Evolutionary conservation across 2,888 invertebrate species (phyloP).

Genomic region (Azorinus chamasolen): DNA sequence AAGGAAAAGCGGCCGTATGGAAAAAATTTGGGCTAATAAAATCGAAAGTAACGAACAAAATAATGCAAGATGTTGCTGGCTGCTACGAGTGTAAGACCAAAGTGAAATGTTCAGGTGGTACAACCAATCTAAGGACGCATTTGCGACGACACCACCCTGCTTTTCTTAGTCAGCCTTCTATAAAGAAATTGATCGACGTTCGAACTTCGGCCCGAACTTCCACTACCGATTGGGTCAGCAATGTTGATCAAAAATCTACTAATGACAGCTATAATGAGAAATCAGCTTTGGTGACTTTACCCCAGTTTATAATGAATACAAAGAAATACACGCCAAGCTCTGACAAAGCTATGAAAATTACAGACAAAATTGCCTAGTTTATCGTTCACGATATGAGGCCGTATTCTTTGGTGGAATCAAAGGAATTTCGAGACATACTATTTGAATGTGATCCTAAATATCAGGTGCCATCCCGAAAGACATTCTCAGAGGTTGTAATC

Average conservation of each 20-base stretch:
- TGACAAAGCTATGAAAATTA: constrained; percentile 1
- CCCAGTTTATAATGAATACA: not conserved
- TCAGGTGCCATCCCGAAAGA: constrained; percentile 9
- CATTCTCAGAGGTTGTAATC: constrained; percentile 12
- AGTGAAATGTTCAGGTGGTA: not conserved
- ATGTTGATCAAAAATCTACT: too few relatives aligned
- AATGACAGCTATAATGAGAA: too few relatives aligned
- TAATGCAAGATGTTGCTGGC: too few relatives aligned
- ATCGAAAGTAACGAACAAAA: too few relatives aligned
- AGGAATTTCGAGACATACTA: constrained; percentile 12
- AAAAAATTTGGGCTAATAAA: too few relatives aligned
- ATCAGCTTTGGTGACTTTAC: too few relatives aligned
- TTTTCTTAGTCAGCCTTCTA: not conserved
- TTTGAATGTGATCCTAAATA: constrained; percentile 14
- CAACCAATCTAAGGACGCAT: not conserved
- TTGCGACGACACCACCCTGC: not conserved
- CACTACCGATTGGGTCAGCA: too few relatives aligned
- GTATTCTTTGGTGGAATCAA: not conserved
- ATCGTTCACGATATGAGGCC: constrained; percentile 18
- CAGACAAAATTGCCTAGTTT: constrained; percentile 4
- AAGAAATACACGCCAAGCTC: not conserved
- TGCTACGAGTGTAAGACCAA: too few relatives aligned
- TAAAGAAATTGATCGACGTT: too few relatives aligned
- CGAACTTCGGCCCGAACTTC: too few relatives aligned
- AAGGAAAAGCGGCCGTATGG: too few relatives aligned